Conservation (phyloP, 2,888 invertebrate genomes). For the Tanytarsus gracilentus region DNA sequence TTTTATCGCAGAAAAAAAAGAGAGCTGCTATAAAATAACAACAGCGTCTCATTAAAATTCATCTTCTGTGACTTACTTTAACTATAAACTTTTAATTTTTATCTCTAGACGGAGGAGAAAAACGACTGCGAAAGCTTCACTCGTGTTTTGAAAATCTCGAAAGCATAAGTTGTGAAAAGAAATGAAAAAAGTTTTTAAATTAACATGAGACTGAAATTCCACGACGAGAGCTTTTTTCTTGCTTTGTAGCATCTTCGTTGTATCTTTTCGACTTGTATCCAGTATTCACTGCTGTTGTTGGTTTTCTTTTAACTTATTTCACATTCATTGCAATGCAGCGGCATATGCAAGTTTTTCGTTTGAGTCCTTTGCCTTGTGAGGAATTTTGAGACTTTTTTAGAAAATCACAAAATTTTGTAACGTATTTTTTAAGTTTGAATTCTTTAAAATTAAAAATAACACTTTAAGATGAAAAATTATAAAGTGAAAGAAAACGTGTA, state of each 20-base stretch:
- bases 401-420: too few relatives aligned
- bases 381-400: too few relatives aligned
- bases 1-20: neutral
- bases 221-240: neutral
- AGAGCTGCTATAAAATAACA: conserved; percentile 25
- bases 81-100: conserved; percentile 29
- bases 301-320: conserved; percentile 14
- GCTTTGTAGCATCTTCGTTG: neutral
- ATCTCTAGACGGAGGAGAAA: neutral
- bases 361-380: too few relatives aligned
- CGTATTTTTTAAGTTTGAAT: too few relatives aligned
- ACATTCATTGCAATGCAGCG: neutral
- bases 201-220: conserved; percentile 26
- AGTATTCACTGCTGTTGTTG: conserved; percentile 2
- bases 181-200: conserved; percentile 29
- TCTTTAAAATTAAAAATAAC: too few relatives aligned
- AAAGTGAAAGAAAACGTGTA: too few relatives aligned
- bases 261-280: neutral
- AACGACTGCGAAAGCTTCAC: neutral
- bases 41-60: conserved; percentile 29
- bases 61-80: conserved; percentile 28
- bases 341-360: too few relatives aligned
- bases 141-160: neutral
- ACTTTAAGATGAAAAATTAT: too few relatives aligned
- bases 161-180: conserved; percentile 2